Percentiles rank a stretch among this genome's conserved stretches.
Conservation (phyloP, 2,797 vertebrate species). For the Intellagama lesueurii region DNA sequence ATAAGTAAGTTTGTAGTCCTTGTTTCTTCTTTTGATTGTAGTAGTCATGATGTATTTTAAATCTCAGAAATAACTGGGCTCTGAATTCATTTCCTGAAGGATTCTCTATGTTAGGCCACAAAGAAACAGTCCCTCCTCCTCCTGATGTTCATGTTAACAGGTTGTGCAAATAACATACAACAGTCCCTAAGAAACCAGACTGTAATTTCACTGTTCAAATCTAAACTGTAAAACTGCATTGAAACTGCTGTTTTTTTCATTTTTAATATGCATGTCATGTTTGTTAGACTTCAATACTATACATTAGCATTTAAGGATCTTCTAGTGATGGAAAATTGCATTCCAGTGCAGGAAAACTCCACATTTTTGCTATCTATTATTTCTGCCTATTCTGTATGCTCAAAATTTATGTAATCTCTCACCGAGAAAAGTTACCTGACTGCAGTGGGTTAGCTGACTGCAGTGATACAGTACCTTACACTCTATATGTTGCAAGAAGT, state of each 20-base stretch:
- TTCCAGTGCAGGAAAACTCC: not conserved
- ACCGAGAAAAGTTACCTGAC: not conserved
- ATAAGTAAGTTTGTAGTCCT: slow-evolving; percentile 89
- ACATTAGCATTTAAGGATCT: not conserved
- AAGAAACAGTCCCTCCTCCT: not conserved
- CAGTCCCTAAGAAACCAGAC: not conserved
- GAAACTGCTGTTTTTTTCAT: not conserved
- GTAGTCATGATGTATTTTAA: not conserved
- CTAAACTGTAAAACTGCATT: not conserved
- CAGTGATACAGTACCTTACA: not conserved
- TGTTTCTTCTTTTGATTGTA: not conserved
- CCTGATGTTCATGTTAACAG: not conserved
- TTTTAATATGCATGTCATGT: not conserved
- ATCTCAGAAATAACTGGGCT: not conserved
- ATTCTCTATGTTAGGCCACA: not conserved
- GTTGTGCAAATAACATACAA: not conserved
- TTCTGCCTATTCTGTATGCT: not conserved
- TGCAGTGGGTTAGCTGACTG: not conserved
- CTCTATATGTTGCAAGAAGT: not conserved
- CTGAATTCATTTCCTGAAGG: slow-evolving; percentile 25
- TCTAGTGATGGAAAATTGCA: not conserved
- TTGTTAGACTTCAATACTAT: not conserved
- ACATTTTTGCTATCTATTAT: not conserved
- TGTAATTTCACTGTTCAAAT: not conserved
- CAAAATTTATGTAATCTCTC: not conserved